Evolutionary conservation across 2,888 invertebrate genomes (phyloP).

Genomic region (Operophtera brumata): DNA sequence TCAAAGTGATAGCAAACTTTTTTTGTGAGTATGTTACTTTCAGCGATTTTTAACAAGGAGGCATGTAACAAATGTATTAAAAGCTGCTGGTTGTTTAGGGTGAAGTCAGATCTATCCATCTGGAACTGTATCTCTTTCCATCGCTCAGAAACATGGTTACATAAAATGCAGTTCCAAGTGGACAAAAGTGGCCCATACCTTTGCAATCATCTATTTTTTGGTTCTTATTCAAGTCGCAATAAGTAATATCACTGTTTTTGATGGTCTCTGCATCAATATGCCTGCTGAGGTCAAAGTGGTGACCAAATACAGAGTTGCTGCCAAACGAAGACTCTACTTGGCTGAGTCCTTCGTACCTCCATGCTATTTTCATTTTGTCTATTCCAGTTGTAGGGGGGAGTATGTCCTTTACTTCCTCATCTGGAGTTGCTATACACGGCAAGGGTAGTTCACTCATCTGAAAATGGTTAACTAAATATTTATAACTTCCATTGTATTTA

Average conservation of each 20-base stretch:
- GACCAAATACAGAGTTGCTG: conserved; percentile 82
- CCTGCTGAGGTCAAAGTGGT: conserved; percentile 91
- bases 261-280: conserved; percentile 83
- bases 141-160: too few species aligned
- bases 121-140: too few species aligned
- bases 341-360: conserved; percentile 91
- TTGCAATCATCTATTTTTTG: conserved; percentile 31
- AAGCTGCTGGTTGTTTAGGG: too few species aligned
- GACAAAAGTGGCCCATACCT: conserved; percentile 14
- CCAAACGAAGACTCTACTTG: conserved; percentile 80
- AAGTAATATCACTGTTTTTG: conserved; percentile 78
- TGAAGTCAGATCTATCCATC: too few species aligned
- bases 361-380: conserved; percentile 92
- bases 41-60: too few species aligned
- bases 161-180: too few species aligned
- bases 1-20: too few species aligned
- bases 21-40: neutral
- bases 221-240: conserved; percentile 69
- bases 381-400: conserved; percentile 37
- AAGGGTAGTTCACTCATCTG: conserved; percentile 79
- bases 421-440: conserved; percentile 71
- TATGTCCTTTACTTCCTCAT: conserved; percentile 57
- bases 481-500: neutral
- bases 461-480: neutral
- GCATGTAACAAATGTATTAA: too few species aligned